Evolutionary conservation across 2,113 vertebrate genomes (phyloP), one percentile per base, ranked within the genome.

Genomic region (Barbus barbus): DNA sequence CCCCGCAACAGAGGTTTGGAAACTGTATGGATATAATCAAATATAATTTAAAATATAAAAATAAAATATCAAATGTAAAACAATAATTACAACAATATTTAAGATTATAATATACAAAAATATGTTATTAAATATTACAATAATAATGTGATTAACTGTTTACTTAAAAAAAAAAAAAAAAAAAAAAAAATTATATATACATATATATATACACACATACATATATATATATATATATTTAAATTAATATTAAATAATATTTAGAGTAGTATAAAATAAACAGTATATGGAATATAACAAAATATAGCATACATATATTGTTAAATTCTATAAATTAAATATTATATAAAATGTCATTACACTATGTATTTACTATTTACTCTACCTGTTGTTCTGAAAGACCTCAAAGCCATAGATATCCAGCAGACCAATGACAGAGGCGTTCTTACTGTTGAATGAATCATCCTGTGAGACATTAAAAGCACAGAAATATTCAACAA

Each of bases 401-500:
- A 99, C 96, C 85, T 99, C 98, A 85, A 99, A 99, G 2, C 98
- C 98, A 18, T 99, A 99, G 88, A 99, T 99, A 82, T 99, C 98
- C 84, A 99, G 93, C 78, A 99, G 94, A 14, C 98, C 98, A 9
- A 99, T 95, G 83, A 99, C 96, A 0, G 96, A 96, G 75, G 93
- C 95, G 75, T 93, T 92, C 44, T 96, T 97, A 89, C 89, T 93
- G 60, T 90, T 92, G 0, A 93, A 90, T 13, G 95, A 93, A 0
- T 95, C 91, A 1, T 97, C 96, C 98, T 99, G 88, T 46, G 88
- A 78, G 18, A 82, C 0, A 85, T 46, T 22, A 71, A 83, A 26
- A 86, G 56, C 60, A 83, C 0, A 71, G 75, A 78, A 77, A 83
- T 46, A 79, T 56, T 31, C 20, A 78, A 8, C 7, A 67, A 33